Conservation (phyloP, 1,140 invertebrate species). For the Archivesica marissinica region DNA sequence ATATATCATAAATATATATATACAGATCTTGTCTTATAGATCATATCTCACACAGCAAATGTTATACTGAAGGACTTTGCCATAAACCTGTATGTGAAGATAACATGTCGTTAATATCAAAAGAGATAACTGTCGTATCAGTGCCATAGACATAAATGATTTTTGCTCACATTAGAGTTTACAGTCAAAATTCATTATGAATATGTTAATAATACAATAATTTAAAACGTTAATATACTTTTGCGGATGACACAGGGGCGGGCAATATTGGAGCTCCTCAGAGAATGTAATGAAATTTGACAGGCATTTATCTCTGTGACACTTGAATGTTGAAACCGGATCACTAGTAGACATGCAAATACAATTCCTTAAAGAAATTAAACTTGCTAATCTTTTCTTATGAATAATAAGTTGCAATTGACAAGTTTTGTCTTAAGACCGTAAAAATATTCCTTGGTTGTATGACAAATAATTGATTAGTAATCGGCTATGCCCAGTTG, state of each 20-base stretch:
- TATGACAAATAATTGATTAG: constrained; percentile 42
- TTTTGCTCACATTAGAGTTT: too few relatives aligned
- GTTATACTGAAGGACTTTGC: not conserved
- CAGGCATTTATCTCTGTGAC: too few relatives aligned
- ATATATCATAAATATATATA: constrained; percentile 26
- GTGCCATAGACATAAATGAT: too few relatives aligned
- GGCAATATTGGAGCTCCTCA: too few relatives aligned
- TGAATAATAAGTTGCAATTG: constrained; percentile 9
- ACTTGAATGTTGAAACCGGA: too few relatives aligned
- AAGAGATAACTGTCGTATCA: not conserved
- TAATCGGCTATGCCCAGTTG: constrained; percentile 19
- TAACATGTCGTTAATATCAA: constrained; percentile 4
- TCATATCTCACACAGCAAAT: not conserved
- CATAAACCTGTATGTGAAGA: not conserved
- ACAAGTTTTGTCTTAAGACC: constrained; percentile 3
- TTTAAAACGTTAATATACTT: too few relatives aligned
- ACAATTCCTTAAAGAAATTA: not conserved
- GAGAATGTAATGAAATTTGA: too few relatives aligned
- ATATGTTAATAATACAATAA: too few relatives aligned
- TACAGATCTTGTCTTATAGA: constrained; percentile 38
- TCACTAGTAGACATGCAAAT: not conserved
- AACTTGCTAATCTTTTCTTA: constrained; percentile 8
- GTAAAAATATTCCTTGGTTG: not conserved
- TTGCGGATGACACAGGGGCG: too few relatives aligned
- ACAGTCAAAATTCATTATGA: too few relatives aligned